Conservation (phyloP, 2,888 invertebrate genomes). For the Epistrophe grossulariae region DNA sequence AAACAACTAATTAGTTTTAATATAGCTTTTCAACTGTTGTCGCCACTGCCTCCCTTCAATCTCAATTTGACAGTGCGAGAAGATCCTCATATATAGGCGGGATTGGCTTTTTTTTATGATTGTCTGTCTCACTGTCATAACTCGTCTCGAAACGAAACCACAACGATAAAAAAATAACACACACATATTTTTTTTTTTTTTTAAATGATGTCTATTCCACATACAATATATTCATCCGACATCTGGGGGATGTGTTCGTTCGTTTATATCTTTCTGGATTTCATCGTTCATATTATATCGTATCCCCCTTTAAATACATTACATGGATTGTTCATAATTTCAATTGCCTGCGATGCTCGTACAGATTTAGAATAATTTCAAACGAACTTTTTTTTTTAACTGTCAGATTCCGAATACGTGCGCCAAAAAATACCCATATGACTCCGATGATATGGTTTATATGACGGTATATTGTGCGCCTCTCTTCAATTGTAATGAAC, state of each 20-base stretch:
- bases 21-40: conserved; percentile 49
- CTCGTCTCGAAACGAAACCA: conserved; percentile 49
- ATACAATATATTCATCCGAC: conserved; percentile 44
- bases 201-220: conserved; percentile 55
- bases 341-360: conserved; percentile 64
- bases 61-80: neutral
- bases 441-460: conserved; percentile 1
- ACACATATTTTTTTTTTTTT: conserved; percentile 19
- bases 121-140: conserved; percentile 72
- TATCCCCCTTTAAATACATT: conserved; percentile 49
- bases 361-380: conserved; percentile 71
- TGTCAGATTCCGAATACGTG: conserved; percentile 51
- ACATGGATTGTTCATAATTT: conserved; percentile 66
- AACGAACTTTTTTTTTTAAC: conserved; percentile 32
- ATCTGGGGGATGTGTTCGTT: conserved; percentile 51
- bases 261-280: neutral
- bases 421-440: conserved; percentile 55
- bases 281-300: neutral
- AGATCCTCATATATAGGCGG: neutral
- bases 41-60: neutral
- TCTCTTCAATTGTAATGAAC: conserved; percentile 31
- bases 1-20: conserved; percentile 69
- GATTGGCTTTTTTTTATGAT: conserved; percentile 47
- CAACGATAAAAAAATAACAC: conserved; percentile 26
- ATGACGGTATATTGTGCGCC: conserved; percentile 31